Evolutionary conservation across 2,113 vertebrate species (phyloP), one percentile per base, ranked within the genome.

Genomic region (Cyrtonyx montezumae): DNA sequence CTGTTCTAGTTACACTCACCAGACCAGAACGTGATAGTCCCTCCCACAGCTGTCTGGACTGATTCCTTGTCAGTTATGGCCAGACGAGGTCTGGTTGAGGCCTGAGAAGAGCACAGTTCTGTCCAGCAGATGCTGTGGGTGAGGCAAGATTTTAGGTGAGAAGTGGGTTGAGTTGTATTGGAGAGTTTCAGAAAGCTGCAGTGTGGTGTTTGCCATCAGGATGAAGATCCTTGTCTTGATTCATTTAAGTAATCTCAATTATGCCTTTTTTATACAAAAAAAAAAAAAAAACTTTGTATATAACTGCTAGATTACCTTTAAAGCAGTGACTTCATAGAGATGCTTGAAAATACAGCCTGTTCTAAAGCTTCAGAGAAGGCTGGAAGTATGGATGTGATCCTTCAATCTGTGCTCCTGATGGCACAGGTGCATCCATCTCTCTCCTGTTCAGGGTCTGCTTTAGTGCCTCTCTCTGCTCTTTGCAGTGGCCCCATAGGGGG

Each of bases 21-120:
- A 21, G 58, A 36, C 20, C 8, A 17, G 51, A 70, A n/a, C 22
- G 32, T 0, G 0, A 11, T 3, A 90, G 21, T 63, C 13, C 45
- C 19, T 84, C 34, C 61, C 0, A 0, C 21, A 43, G 42, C 13
- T 78, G 34, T 40, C 43, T 43, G 51, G 46, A 55, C 6, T 16
- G 37, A 36, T 79, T 68, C 11, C 30, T 91, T 1, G 0, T 40
- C 30, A 70, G 40, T 51, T 36, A 20, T 15, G 4, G 4, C 28
- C 42, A n/a, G 7, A 34, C 51, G 40, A 59, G 32, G 34, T 86
- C 51, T 88, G 56, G 23, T 67, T 36, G 67, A 80, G 82, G 13
- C 66, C 59, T 83, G 46, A 32, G 36, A 62, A 26, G 15, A 37
- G 61, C 23, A 40, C 36, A 26, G 18, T 23, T 62, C 15, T 26